A percentile compares a stretch with the other conserved stretches of the same genome.
phyloP scores from a whole-genome alignment of 2,113 vertebrate genomes.

The Nothobranchius kuhntae region DNA sequence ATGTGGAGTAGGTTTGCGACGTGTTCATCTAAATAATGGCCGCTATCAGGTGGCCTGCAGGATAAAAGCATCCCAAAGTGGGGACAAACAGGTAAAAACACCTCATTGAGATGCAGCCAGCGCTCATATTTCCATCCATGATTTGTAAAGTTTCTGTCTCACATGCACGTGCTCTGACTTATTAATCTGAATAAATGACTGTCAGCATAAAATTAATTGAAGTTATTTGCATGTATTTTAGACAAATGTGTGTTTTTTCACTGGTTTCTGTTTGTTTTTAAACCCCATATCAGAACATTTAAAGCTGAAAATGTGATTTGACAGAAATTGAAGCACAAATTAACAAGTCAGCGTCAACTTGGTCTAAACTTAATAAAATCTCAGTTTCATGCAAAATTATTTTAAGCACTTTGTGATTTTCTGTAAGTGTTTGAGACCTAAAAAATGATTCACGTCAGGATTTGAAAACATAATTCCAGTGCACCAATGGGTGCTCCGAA shows the following conservation, averaged over 20 bases:
- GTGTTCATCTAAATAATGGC: slow-evolving; percentile 69
- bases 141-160: slow-evolving; percentile 64
- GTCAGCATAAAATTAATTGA: slow-evolving; percentile 39
- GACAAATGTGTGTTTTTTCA: slow-evolving; percentile 42
- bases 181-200: slow-evolving; percentile 17
- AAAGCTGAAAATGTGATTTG: not conserved
- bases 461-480: slow-evolving; percentile 11
- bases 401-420: too few relatives aligned
- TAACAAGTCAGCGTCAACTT: too few relatives aligned
- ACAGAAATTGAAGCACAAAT: too few relatives aligned
- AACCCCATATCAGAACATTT: not conserved
- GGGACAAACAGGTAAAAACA: slow-evolving; percentile 69
- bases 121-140: slow-evolving; percentile 62
- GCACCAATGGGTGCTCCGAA: slow-evolving; percentile 26
- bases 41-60: slow-evolving; percentile 47
- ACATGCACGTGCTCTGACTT: slow-evolving; percentile 46
- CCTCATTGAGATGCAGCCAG: slow-evolving; percentile 62
- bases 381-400: too few relatives aligned
- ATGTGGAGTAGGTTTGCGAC: slow-evolving; percentile 55
- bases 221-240: slow-evolving; percentile 63
- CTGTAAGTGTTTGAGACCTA: slow-evolving; percentile 3
- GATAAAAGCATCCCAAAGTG: slow-evolving; percentile 67
- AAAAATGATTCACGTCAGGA: slow-evolving; percentile 3
- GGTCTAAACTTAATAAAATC: too few relatives aligned
- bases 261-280: slow-evolving; percentile 19